Evolutionary conservation across 2,888 invertebrate genomes (phyloP).

Genomic region (Dinocampus coccinellae): DNA sequence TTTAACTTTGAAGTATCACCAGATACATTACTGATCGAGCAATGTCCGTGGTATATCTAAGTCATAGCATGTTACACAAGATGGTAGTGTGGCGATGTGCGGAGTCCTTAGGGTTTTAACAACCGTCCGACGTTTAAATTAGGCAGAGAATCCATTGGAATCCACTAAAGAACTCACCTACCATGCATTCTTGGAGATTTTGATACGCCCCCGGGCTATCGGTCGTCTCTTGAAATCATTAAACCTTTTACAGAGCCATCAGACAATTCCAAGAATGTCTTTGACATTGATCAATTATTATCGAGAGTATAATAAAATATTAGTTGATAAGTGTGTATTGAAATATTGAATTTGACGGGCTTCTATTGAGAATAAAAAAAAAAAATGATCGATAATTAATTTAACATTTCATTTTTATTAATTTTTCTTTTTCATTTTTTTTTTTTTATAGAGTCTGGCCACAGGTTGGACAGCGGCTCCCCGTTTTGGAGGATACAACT

Average conservation of each 20-base stretch:
- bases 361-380: neutral
- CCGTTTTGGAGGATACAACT: slow-evolving; percentile 92
- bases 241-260: slow-evolving; percentile 55
- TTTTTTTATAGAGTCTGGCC: slow-evolving; percentile 79
- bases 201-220: slow-evolving; percentile 61
- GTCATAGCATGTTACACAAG: neutral
- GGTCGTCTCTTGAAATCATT: slow-evolving; percentile 55
- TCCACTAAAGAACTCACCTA: slow-evolving; percentile 62
- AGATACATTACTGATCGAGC: slow-evolving; percentile 21
- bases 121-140: slow-evolving; percentile 64
- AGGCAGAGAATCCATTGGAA: slow-evolving; percentile 65
- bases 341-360: too few relatives aligned
- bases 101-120: slow-evolving; percentile 5
- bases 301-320: neutral
- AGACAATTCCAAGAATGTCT: neutral
- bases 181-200: slow-evolving; percentile 61
- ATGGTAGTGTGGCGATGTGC: slow-evolving; percentile 12
- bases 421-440: slow-evolving; percentile 31
- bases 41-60: neutral
- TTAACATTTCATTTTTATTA: too few relatives aligned
- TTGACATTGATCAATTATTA: neutral
- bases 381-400: slow-evolving; percentile 15
- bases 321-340: neutral
- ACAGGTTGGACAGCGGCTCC: slow-evolving; percentile 78
- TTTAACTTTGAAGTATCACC: slow-evolving; percentile 38